A percentile compares a stretch with the other conserved stretches of the same genome.
phyloP scores from a whole-genome alignment of 2,797 vertebrate species.

The Pteropus rufus region DNA sequence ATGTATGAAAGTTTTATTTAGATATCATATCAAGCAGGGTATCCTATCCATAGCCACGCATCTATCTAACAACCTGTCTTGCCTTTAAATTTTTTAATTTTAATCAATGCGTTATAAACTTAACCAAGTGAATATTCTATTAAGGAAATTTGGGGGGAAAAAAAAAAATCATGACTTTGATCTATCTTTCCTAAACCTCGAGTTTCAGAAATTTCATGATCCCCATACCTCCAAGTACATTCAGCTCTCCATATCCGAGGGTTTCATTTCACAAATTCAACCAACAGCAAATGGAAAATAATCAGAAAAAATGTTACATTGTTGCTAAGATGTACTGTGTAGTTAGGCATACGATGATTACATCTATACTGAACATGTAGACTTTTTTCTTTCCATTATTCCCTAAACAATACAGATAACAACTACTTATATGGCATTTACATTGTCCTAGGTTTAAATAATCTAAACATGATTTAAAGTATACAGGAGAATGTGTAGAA shows the following conservation, averaged over 20 bases:
- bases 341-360: not conserved
- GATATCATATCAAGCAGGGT: not conserved
- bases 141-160: not conserved
- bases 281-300: not conserved
- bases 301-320: not conserved
- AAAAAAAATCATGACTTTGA: not conserved
- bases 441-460: not conserved
- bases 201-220: not conserved
- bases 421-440: not conserved
- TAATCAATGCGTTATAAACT: not conserved
- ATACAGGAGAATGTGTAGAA: not conserved
- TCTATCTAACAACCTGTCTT: not conserved
- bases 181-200: not conserved
- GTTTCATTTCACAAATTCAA: not conserved
- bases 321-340: not conserved
- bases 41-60: not conserved
- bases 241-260: not conserved
- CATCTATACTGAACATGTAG: not conserved
- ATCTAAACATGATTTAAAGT: not conserved
- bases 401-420: not conserved
- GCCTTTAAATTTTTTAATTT: not conserved
- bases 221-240: not conserved
- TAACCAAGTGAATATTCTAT: not conserved
- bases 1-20: not conserved
- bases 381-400: not conserved